phyloP scores from a whole-genome alignment of 2,888 invertebrate genomes.

The Apocheima hispidaria region DNA sequence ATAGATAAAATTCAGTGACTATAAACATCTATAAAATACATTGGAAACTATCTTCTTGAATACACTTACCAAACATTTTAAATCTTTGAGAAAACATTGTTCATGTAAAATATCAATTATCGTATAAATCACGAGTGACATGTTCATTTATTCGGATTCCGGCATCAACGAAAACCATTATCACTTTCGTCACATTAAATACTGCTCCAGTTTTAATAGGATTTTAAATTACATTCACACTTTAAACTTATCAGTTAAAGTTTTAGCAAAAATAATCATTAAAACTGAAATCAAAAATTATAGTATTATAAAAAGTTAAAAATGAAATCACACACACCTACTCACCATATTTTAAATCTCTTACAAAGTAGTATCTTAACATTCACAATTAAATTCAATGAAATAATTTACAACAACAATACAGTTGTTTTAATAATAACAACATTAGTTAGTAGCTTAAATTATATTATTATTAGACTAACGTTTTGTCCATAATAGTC shows the following conservation, averaged over 20 bases:
- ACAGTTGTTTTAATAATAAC: slow-evolving; percentile 76
- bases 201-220: slow-evolving; percentile 64
- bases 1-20: slow-evolving; percentile 60
- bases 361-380: slow-evolving; percentile 66
- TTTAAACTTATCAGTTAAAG: slow-evolving; percentile 56
- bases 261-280: slow-evolving; percentile 48
- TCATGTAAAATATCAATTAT: slow-evolving; percentile 33
- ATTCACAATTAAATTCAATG: slow-evolving; percentile 76
- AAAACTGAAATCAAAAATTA: slow-evolving; percentile 62
- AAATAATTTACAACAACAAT: slow-evolving; percentile 82
- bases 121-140: slow-evolving; percentile 49
- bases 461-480: slow-evolving; percentile 64
- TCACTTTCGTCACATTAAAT: slow-evolving; percentile 69
- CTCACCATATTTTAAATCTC: slow-evolving; percentile 58
- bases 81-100: slow-evolving; percentile 41
- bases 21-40: slow-evolving; percentile 72
- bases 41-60: slow-evolving; percentile 58
- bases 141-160: slow-evolving; percentile 54
- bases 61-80: slow-evolving; percentile 52
- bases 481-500: slow-evolving; percentile 72
- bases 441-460: slow-evolving; percentile 74
- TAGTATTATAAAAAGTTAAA: slow-evolving; percentile 66
- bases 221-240: slow-evolving; percentile 60
- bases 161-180: slow-evolving; percentile 76
- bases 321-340: slow-evolving; percentile 76